phyloP scores from a whole-genome alignment of 2,888 invertebrate genomes.

The Parnassius smintheus region DNA sequence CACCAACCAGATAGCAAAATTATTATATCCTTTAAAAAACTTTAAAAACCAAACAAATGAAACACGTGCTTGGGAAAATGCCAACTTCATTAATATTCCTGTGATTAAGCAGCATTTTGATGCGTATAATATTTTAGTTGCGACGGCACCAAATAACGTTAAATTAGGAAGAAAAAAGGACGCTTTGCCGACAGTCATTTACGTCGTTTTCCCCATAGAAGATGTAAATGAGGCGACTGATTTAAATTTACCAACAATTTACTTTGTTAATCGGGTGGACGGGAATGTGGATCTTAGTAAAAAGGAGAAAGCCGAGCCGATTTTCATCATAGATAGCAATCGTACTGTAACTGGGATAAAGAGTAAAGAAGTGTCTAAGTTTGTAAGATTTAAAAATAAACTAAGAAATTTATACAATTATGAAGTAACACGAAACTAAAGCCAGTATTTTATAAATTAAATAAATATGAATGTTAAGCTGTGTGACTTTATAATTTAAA shows the following conservation, averaged over 20 bases:
- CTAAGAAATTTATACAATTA: slow-evolving; percentile 38
- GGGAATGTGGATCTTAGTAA: slow-evolving; percentile 33
- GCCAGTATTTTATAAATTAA: neutral
- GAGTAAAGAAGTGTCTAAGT: slow-evolving; percentile 60
- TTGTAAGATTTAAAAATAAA: slow-evolving; percentile 59
- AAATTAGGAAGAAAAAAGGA: slow-evolving; percentile 42
- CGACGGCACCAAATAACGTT: slow-evolving; percentile 57
- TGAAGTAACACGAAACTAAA: slow-evolving; percentile 6
- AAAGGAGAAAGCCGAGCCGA: slow-evolving; percentile 44
- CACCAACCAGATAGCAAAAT: slow-evolving; percentile 53
- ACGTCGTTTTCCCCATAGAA: slow-evolving; percentile 55
- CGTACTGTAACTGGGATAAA: slow-evolving; percentile 64
- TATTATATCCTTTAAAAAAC: slow-evolving; percentile 39
- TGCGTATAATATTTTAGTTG: slow-evolving; percentile 64
- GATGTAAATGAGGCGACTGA: slow-evolving; percentile 37
- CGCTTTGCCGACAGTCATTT: slow-evolving; percentile 48
- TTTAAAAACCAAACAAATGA: slow-evolving; percentile 26
- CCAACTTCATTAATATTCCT: slow-evolving; percentile 53
- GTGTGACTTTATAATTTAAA: too few relatives aligned
- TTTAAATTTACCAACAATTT: slow-evolving; percentile 54
- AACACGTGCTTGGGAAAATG: slow-evolving; percentile 22
- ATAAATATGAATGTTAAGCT: neutral
- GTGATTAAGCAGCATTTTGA: slow-evolving; percentile 48
- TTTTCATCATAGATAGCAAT: slow-evolving; percentile 60
- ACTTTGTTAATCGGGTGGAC: slow-evolving; percentile 51